Conservation (phyloP, 1,140 invertebrate species). For the Drosophila kikkawai region DNA sequence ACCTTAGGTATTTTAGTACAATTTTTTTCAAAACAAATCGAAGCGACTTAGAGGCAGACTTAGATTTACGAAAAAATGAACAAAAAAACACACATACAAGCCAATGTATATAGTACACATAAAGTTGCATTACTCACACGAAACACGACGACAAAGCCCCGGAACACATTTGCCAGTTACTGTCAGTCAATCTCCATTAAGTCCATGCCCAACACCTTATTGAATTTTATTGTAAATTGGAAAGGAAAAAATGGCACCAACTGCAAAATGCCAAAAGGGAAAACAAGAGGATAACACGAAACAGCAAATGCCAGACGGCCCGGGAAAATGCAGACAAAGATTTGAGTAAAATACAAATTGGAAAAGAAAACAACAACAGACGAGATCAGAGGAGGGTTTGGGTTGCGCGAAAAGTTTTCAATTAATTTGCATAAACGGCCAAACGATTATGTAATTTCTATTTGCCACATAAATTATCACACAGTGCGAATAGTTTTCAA, state of each 20-base stretch:
- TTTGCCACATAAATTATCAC: constrained; percentile 75
- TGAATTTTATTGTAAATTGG: constrained; percentile 82
- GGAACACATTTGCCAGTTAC: constrained; percentile 72
- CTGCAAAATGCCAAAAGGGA: constrained; percentile 43
- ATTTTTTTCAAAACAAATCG: constrained; percentile 17
- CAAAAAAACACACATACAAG: constrained; percentile 14
- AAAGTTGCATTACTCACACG: constrained; percentile 46
- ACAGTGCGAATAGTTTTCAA: constrained; percentile 76
- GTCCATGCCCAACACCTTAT: constrained; percentile 75
- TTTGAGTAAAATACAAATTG: constrained; percentile 56
- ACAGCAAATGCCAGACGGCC: constrained; percentile 30
- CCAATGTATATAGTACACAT: constrained; percentile 25
- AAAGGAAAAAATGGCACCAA: constrained; percentile 59
- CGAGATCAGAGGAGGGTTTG: background rate
- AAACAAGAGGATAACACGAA: constrained; percentile 8
- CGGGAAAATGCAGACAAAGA: constrained; percentile 47
- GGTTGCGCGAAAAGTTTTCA: constrained; percentile 30
- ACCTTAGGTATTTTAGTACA: constrained; percentile 45
- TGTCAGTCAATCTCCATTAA: constrained; percentile 82
- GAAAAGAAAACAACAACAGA: constrained; percentile 27
- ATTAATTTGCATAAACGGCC: constrained; percentile 75
- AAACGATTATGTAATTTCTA: constrained; percentile 78
- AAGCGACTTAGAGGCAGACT: constrained; percentile 53
- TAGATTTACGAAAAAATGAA: constrained; percentile 46
- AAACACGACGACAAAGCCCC: constrained; percentile 25